Evolutionary conservation across 2,797 vertebrate species (phyloP).

Genomic region (Lithobates sylvaticus): DNA sequence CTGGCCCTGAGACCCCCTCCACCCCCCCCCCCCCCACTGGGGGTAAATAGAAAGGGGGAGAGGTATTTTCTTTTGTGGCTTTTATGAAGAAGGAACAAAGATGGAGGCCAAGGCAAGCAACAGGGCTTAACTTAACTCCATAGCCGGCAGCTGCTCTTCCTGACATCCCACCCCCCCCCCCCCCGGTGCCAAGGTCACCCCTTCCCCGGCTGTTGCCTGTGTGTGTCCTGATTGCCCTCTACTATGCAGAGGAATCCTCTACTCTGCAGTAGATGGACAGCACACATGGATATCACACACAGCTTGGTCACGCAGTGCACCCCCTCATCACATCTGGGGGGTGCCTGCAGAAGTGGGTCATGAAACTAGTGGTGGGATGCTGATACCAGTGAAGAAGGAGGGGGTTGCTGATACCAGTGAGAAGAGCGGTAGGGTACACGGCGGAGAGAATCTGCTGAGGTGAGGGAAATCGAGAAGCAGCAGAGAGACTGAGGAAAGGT

Average conservation of each 20-base stretch:
- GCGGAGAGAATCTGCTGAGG: not conserved
- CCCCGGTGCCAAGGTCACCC: not conserved
- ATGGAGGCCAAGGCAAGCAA: not conserved
- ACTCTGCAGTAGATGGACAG: no score
- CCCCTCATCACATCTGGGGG: not conserved
- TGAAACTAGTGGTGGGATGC: not conserved
- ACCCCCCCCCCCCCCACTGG: no score
- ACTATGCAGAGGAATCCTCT: no score
- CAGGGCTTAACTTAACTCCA: not conserved
- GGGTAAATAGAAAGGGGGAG: not conserved
- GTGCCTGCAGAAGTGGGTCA: constrained; percentile 5
- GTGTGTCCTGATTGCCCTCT: no score
- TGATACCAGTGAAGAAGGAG: constrained; percentile 1
- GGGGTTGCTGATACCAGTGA: not conserved
- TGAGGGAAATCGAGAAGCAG: not conserved
- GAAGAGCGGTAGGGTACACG: not conserved
- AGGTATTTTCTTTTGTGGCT: not conserved
- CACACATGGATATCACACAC: no score
- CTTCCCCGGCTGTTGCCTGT: not conserved
- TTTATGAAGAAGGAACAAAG: not conserved
- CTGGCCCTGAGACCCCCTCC: no score
- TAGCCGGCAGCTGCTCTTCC: not conserved
- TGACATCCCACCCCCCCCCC: not conserved
- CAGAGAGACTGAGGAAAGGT: not conserved
- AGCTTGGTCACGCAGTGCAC: no score